phyloP scores from a whole-genome alignment of 1,140 invertebrate genomes.

The Vollenhovia emeryi region DNA sequence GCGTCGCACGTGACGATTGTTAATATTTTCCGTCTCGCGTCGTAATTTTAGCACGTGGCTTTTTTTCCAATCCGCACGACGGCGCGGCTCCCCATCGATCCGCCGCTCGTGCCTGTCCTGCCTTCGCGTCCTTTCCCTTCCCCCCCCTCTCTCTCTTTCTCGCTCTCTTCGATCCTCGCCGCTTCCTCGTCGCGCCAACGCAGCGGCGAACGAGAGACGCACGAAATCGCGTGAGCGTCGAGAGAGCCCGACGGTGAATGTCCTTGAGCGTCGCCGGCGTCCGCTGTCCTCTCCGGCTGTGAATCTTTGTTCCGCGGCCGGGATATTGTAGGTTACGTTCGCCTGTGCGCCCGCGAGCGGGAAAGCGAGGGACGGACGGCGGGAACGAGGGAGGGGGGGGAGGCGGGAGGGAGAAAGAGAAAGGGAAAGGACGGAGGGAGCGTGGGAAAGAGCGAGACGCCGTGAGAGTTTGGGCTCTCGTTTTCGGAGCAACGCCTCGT shows the following conservation, averaged over 20 bases:
- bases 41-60: constrained; percentile 31
- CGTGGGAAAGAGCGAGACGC: not conserved
- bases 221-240: constrained; percentile 42
- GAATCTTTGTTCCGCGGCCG: not conserved
- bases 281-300: not conserved
- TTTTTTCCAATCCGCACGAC: not conserved
- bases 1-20: not conserved
- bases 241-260: not conserved
- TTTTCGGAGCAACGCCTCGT: constrained; percentile 37
- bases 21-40: not conserved
- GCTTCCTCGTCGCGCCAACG: not conserved
- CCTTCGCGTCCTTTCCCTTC: not conserved
- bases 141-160: not conserved
- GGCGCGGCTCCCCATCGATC: constrained; percentile 6
- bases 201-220: not conserved
- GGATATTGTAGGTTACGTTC: constrained; percentile 65
- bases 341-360: not conserved
- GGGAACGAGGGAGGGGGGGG: too few species aligned
- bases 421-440: constrained; percentile 26
- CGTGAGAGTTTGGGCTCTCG: not conserved
- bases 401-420: constrained; percentile 28
- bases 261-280: constrained; percentile 41
- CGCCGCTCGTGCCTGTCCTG: not conserved
- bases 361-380: not conserved
- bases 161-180: not conserved